A percentile compares a stretch with the other conserved stretches of the same genome.
Evolutionary conservation across 1,140 invertebrate species (phyloP).

Genomic region (Caenorhabditis inopinata): DNA sequence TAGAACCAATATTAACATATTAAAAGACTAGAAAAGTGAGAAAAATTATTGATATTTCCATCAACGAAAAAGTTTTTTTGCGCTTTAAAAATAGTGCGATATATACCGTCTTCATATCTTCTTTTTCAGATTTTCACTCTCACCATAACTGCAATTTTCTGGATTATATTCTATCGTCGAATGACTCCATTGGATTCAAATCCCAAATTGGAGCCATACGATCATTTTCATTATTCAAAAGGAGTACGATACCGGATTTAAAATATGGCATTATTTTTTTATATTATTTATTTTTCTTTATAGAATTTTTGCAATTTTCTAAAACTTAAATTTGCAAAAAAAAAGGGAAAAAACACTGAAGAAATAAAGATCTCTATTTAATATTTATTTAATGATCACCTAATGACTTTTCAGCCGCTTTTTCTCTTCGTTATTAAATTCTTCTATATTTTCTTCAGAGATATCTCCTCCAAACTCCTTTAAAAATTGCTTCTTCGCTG

Average conservation of each 20-base stretch:
- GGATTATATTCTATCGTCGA: slow-evolving; percentile 35
- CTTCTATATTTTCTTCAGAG: neutral
- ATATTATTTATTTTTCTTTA: neutral
- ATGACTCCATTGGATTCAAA: slow-evolving; percentile 30
- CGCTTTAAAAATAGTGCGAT: no score
- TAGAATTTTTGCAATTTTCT: neutral
- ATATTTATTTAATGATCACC: neutral
- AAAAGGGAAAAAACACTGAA: neutral
- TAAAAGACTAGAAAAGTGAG: no score
- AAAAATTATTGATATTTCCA: no score
- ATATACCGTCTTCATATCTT: no score
- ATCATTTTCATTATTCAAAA: slow-evolving; percentile 32
- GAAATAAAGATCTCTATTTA: slow-evolving; percentile 3
- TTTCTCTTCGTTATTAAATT: neutral
- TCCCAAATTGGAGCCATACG: slow-evolving; percentile 20
- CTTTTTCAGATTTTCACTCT: slow-evolving; percentile 13
- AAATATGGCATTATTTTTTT: slow-evolving; percentile 36
- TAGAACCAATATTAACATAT: no score
- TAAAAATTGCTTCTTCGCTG: neutral
- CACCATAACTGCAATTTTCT: neutral
- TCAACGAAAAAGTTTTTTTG: no score
- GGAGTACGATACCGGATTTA: slow-evolving; percentile 32
- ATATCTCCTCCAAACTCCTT: neutral
- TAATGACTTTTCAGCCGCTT: neutral
- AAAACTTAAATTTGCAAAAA: neutral